These are phyloP conservation scores for Pelobates fuscus DNA, from an alignment of 2,113 vertebrate species.

Conservation along the genomic window DNA sequence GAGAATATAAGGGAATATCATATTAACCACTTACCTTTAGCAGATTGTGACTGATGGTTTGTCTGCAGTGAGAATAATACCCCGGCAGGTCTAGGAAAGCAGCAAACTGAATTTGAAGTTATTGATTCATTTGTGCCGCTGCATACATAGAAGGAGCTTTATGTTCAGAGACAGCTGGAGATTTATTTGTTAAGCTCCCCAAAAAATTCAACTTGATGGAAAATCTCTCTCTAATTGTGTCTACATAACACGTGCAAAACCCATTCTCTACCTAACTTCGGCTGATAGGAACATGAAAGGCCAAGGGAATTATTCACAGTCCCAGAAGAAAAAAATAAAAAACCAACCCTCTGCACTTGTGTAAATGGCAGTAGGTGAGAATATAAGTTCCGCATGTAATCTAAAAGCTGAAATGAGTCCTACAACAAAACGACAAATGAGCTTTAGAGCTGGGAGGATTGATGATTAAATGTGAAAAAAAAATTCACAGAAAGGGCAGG, in stretches of 20 bases:
- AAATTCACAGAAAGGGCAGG: too few relatives aligned
- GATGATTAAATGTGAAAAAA: too few relatives aligned
- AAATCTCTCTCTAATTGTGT: slow-evolving; percentile 4
- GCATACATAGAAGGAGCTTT: neutral
- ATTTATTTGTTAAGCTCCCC: slow-evolving; percentile 13
- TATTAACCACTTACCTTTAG: slow-evolving; percentile 1
- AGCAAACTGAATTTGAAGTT: slow-evolving; percentile 3
- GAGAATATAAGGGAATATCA: neutral
- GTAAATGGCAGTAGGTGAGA: too few relatives aligned
- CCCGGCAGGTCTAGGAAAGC: neutral
- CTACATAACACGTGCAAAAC: neutral
- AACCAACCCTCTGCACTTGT: too few relatives aligned
- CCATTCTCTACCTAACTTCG: too few relatives aligned
- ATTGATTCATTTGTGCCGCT: slow-evolving; percentile 6
- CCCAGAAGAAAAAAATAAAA: too few relatives aligned
- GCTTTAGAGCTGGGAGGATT: too few relatives aligned
- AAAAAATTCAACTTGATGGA: slow-evolving; percentile 7
- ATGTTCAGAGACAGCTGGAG: neutral
- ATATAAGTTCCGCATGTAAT: too few relatives aligned
- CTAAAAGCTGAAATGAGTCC: too few relatives aligned
- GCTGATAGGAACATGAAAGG: too few relatives aligned
- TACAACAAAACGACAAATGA: too few relatives aligned
- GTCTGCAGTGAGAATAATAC: neutral
- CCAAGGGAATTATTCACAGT: too few relatives aligned
- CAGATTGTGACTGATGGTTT: neutral